These are phyloP conservation scores for Conops quadrifasciatus DNA, from an alignment of 2,888 invertebrate genomes.

Conservation along the genomic window DNA sequence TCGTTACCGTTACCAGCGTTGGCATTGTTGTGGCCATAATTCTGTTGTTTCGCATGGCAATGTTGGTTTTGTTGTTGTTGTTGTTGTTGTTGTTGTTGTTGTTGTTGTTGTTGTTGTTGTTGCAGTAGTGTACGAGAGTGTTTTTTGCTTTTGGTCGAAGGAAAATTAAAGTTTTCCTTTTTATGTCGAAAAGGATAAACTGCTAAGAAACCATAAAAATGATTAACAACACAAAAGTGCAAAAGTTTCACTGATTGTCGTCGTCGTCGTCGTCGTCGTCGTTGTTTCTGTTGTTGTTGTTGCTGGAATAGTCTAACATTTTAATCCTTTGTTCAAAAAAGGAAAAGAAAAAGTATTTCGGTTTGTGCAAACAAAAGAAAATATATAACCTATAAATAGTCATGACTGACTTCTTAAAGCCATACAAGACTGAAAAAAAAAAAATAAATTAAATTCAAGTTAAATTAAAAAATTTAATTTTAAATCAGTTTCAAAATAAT, in stretches of 20 bases:
- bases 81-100: neutral
- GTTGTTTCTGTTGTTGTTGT: slow-evolving; percentile 8
- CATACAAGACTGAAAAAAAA: too few species aligned
- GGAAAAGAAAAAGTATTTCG: too few species aligned
- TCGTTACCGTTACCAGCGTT: too few species aligned
- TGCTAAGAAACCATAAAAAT: slow-evolving; percentile 42
- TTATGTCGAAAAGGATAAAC: slow-evolving; percentile 36
- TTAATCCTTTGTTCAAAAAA: too few species aligned
- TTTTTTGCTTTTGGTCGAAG: slow-evolving; percentile 11
- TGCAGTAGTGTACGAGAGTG: too few species aligned
- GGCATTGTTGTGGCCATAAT: neutral
- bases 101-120: neutral
- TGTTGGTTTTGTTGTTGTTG: neutral
- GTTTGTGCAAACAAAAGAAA: too few species aligned
- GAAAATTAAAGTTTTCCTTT: too few species aligned
- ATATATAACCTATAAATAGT: too few species aligned
- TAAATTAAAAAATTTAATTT: too few species aligned
- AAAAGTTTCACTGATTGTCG: slow-evolving; percentile 18
- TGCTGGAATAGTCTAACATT: neutral
- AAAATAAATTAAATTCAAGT: too few species aligned
- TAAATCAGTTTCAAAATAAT: too few species aligned
- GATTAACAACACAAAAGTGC: slow-evolving; percentile 37
- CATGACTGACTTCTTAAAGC: too few species aligned
- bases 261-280: slow-evolving; percentile 20
- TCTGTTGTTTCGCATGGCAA: neutral